These are phyloP conservation scores for Varanus komodoensis DNA, from an alignment of 2,113 vertebrate species.

Conservation along the genomic window DNA sequence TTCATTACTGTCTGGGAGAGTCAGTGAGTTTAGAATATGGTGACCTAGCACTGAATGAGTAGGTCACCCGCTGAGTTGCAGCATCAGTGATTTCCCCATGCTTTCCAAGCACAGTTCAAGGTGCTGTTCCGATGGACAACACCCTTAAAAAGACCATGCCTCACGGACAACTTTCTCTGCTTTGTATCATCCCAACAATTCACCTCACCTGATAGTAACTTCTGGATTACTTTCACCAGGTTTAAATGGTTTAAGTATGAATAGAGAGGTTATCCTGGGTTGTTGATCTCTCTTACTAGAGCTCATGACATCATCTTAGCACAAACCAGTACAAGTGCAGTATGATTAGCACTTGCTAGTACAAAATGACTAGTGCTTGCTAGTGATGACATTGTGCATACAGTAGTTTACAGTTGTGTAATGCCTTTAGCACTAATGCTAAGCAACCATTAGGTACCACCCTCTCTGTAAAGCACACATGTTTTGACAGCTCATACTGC, in stretches of 20 bases:
- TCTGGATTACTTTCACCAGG: background rate
- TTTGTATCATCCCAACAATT: background rate
- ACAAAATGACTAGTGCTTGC: too few species aligned
- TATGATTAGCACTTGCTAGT: too few species aligned
- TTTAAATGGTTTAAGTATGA: background rate
- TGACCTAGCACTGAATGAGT: background rate
- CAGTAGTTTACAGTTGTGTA: background rate
- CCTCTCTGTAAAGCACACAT: background rate
- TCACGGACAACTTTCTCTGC: background rate
- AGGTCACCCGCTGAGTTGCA: background rate
- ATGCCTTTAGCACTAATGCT: too few species aligned
- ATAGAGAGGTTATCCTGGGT: background rate
- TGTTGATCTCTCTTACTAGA: background rate
- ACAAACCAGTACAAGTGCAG: too few species aligned
- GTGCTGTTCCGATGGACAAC: background rate
- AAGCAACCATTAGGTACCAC: background rate
- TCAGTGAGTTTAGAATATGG: background rate
- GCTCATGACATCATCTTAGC: too few species aligned
- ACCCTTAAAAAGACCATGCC: background rate
- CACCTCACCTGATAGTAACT: background rate
- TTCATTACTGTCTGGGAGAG: background rate
- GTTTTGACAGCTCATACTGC: background rate
- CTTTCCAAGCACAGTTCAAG: background rate
- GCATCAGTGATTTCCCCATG: background rate
- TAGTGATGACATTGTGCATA: too few species aligned